Percentiles rank a stretch among this genome's conserved stretches.
phyloP scores from a whole-genome alignment of 2,888 invertebrate species.

The Apamea crenata region DNA sequence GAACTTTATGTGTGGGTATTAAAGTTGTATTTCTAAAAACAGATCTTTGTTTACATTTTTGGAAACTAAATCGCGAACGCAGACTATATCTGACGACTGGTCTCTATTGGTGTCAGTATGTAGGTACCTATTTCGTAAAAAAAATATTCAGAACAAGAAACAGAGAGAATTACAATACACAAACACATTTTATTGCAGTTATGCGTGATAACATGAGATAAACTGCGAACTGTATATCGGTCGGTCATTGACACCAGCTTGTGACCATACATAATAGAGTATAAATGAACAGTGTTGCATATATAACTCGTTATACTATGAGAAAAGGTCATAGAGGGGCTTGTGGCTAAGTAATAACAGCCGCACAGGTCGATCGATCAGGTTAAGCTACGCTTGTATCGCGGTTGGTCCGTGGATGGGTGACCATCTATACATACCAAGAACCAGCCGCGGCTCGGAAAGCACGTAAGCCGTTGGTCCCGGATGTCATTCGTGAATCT shows the following conservation, averaged over 20 bases:
- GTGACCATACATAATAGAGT: neutral
- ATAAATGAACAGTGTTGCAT: conserved; percentile 7
- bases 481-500: too few relatives aligned
- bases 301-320: neutral
- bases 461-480: too few relatives aligned
- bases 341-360: too few relatives aligned
- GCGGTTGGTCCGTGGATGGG: too few relatives aligned
- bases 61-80: too few relatives aligned
- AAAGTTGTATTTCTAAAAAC: too few relatives aligned
- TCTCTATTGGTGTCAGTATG: neutral
- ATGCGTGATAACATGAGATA: conserved; percentile 47
- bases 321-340: neutral
- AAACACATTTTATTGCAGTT: conserved; percentile 22
- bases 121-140: neutral
- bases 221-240: conserved; percentile 45
- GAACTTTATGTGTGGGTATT: too few relatives aligned
- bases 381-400: too few relatives aligned
- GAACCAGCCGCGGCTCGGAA: too few relatives aligned
- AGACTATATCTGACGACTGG: neutral
- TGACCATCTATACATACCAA: too few relatives aligned
- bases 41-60: too few relatives aligned
- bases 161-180: conserved; percentile 15
- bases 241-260: conserved; percentile 31
- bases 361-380: too few relatives aligned
- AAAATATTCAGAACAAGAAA: conserved; percentile 8